Evolutionary conservation across 1,140 invertebrate species (phyloP), one percentile per base, ranked within the genome.

Genomic region (Drosophila carrolli): DNA sequence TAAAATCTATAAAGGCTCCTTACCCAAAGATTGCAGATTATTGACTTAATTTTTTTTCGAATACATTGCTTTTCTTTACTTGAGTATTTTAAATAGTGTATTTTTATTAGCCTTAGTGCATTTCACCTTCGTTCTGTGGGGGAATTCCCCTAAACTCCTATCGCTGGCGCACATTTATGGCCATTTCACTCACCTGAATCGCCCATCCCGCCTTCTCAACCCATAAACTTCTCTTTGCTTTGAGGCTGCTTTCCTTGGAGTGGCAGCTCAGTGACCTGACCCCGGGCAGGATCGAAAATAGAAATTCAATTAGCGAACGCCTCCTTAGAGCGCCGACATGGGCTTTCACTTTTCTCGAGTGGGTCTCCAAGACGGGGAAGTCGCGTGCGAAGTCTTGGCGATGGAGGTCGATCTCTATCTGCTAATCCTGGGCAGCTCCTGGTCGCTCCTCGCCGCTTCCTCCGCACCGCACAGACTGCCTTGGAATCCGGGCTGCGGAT

Each of bases 261-360:
- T 32, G 29, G 6, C 29, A 32, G 29, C 29, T 32, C 29, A 32
- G 29, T 32, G 29, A 32, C 29, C 29, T 32, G 7, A 32, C 29
- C 29, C 29, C 7, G 50, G 37, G 59, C 35, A 61, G 54, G 32
- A 76, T 88, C 78, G 41, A 76, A 86, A 86, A 83, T 86, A 86
- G 84, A 88, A 86, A 73, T 86, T 86, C 83, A 86, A 86, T 86
- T 86, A 86, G 74, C 62, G 16, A 44, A 7, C 10, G 38, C 61
- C 57, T 44, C 16, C 43, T 32, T 32, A 32, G 29, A 32, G 29
- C 29, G 6, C 29, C 29, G 29, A 32, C 7, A 6, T 71, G n/a
- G 46, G 43, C 67, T 86, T 88, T 89, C 83, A 88, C 83, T 86
- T 86, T 86, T 75, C 48, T 58, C 48, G 61, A 16, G 48, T 51